phyloP scores from a whole-genome alignment of 2,888 invertebrate genomes.

The Hermaeophaga mercurialis region DNA sequence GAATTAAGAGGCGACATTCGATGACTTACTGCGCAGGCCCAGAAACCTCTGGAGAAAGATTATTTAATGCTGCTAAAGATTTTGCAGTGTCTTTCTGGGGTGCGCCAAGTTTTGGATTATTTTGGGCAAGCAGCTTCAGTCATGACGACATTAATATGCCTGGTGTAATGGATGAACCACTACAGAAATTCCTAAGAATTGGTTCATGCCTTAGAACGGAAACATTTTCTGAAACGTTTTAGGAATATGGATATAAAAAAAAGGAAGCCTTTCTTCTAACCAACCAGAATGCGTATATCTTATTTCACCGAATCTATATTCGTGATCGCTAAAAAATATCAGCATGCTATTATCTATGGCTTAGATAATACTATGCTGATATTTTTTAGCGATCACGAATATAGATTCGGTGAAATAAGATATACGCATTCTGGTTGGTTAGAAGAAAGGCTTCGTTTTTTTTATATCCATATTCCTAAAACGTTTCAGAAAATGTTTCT shows the following conservation, averaged over 20 bases:
- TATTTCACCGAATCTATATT: too few species aligned
- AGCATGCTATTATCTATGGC: background rate
- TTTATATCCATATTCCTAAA: slow-evolving; percentile 72
- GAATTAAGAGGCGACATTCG: slow-evolving; percentile 58
- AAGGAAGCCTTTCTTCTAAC: too few species aligned
- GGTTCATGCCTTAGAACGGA: too few species aligned
- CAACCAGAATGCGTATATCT: too few species aligned
- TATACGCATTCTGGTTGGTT: slow-evolving; percentile 74
- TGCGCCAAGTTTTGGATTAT: slow-evolving; percentile 73
- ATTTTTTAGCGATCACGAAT: slow-evolving; percentile 81
- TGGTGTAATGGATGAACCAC: slow-evolving; percentile 74
- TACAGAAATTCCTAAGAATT: slow-evolving; percentile 77
- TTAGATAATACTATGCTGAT: slow-evolving; percentile 24
- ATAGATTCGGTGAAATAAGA: slow-evolving; percentile 75
- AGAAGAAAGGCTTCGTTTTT: slow-evolving; percentile 78
- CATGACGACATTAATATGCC: slow-evolving; percentile 73
- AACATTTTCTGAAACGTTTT: too few species aligned
- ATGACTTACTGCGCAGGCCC: slow-evolving; percentile 68
- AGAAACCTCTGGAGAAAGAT: slow-evolving; percentile 67
- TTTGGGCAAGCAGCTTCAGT: slow-evolving; percentile 81
- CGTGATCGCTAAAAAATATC: too few species aligned
- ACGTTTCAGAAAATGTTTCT: slow-evolving; percentile 64
- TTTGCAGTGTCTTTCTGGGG: slow-evolving; percentile 60
- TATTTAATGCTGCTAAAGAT: slow-evolving; percentile 72
- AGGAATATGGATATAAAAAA: too few species aligned